These are phyloP conservation scores for Ophiothrix spiculata DNA, from an alignment of 35 echinoderm and acorn worm species.

Conservation along the genomic window DNA sequence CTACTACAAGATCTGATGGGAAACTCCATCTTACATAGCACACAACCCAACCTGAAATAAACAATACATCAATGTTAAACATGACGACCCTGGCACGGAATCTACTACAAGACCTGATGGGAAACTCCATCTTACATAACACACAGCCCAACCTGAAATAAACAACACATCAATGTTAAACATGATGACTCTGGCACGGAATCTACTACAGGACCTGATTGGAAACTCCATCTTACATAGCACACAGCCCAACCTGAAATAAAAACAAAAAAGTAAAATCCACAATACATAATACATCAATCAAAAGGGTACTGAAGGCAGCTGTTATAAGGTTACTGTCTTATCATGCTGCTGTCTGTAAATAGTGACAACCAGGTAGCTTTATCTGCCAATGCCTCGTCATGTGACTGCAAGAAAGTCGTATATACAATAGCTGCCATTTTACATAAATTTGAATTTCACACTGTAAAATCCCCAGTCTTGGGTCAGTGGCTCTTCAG, in stretches of 20 bases:
- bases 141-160: conserved; percentile 77
- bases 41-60: conserved; percentile 70
- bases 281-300: no score
- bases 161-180: conserved; percentile 89
- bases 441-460: no score
- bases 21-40: conserved; percentile 61
- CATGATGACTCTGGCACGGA: conserved; percentile 85
- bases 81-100: conserved; percentile 88
- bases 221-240: conserved; percentile 67
- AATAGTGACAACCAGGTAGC: no score
- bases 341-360: no score
- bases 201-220: conserved; percentile 64
- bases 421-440: no score
- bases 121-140: conserved; percentile 60
- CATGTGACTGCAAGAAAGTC: no score
- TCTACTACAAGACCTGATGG: conserved; percentile 67
- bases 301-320: no score
- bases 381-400: no score
- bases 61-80: conserved; percentile 75
- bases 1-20: conserved; percentile 74
- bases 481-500: no score
- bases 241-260: conserved; percentile 75
- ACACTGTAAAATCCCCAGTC: no score
- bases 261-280: no score
- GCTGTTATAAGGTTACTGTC: no score